A percentile compares a stretch with the other conserved stretches of the same genome.
Evolutionary conservation across 23 tunicate genomes (phyloP).

Genomic region (Styela clava): DNA sequence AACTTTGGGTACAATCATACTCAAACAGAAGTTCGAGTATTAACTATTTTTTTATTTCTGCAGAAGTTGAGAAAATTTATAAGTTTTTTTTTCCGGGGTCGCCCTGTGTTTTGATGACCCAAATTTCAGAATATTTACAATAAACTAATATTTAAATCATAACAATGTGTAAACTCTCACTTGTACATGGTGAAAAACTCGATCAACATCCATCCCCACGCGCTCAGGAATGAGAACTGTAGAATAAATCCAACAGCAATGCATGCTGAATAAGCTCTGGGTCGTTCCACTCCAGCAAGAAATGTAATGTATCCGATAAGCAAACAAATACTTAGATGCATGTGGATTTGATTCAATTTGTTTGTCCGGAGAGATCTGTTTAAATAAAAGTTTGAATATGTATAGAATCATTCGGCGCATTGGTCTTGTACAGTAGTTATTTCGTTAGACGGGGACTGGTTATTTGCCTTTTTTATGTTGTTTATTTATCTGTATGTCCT

Average conservation of each 20-base stretch:
- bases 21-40: not conserved
- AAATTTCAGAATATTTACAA: too few relatives aligned
- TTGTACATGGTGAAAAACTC: constrained; percentile 51
- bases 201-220: constrained; percentile 76
- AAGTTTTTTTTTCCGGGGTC: too few relatives aligned
- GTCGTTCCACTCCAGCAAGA: constrained; percentile 44
- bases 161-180: not conserved
- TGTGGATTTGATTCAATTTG: constrained; percentile 36
- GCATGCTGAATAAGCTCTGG: constrained; percentile 24
- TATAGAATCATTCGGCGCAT: not conserved
- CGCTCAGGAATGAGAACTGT: constrained; percentile 55
- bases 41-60: too few relatives aligned
- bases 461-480: too few relatives aligned
- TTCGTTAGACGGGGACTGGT: not conserved
- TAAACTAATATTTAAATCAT: not conserved
- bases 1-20: not conserved
- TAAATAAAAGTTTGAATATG: not conserved
- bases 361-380: constrained; percentile 37
- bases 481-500: too few relatives aligned
- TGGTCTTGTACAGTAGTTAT: not conserved
- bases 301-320: constrained; percentile 52
- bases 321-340: constrained; percentile 44
- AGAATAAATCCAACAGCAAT: constrained; percentile 36
- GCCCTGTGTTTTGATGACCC: too few relatives aligned
- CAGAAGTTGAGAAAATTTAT: too few relatives aligned